Base-by-base conservation (phyloP, 2,888 invertebrate species). In the Microchrysa polita region DNA sequence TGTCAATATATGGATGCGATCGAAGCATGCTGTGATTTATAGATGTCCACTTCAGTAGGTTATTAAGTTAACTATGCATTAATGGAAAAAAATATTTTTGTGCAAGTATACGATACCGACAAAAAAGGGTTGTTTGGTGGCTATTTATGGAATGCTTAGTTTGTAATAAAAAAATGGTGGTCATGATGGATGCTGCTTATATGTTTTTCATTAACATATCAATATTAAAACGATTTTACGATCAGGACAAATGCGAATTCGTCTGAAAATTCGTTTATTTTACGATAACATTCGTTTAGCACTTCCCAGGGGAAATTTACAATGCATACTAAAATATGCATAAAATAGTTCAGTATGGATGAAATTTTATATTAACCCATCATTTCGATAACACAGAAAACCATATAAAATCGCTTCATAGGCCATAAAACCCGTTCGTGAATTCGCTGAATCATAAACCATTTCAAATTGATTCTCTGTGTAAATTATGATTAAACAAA, bases 1-100 rank as follows among this genome's bases (percentile, higher is more conserved):
- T 57, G 69, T 42, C 55, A 40, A 69, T 55, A 69, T n/a, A n/a
- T n/a, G n/a, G 40, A 57, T 69, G 69, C 55, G 18, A 55, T 69
- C 20, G 57, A 69, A 16, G 69, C 57, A 55, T 23, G 52, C 16
- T 23, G 20, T 57, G 69, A 69, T 55, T 69, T 69, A 57, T 57
- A 22, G 27, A 42, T 1, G 42, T 69, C 23, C 61, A 53, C 52
- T 67, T 67, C 67, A 67, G 27, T 67, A 27, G 61, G 61, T 40
- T 61, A 61, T 61, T 61, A 16, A 67, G 67, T 53, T 23, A 52
- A 20, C 44, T n/a, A 65, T 20, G 44, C 48, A 12, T 57, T 57
- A 18, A 18, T 63, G 44, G 18, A 63, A n/a, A 16, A 44, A 63
- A 42, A 40, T 40, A 9, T 42, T 16, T 44, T 23, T 60, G 12